Evolutionary conservation across 2,113 vertebrate genomes (phyloP).

Genomic region (Craseonycteris thonglongyai): DNA sequence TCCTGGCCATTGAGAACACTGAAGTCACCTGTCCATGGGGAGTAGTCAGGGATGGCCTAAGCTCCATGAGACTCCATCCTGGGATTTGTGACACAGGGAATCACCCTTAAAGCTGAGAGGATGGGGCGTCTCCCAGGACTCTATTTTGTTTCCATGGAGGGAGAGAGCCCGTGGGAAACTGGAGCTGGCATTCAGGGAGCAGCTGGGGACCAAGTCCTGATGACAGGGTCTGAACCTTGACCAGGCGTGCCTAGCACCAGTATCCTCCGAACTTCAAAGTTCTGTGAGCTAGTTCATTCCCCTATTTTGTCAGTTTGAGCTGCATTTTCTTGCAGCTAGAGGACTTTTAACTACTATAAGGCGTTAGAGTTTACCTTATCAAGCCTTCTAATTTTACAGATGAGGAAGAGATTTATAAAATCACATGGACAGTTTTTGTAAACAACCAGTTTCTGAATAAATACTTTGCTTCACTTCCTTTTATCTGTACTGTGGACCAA

Average conservation of each 20-base stretch:
- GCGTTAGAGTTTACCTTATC: neutral
- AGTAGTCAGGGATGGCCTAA: neutral
- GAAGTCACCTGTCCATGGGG: neutral
- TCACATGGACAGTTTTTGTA: neutral
- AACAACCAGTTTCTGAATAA: neutral
- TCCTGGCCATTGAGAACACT: neutral
- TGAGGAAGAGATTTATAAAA: neutral
- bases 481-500: conserved; percentile 2
- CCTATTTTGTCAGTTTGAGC: neutral
- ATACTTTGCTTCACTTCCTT: neutral
- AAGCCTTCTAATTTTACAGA: neutral
- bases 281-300: neutral
- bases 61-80: neutral
- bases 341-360: neutral
- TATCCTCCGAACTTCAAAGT: neutral
- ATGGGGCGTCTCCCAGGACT: no score
- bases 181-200: neutral
- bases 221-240: neutral
- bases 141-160: neutral
- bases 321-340: neutral
- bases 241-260: neutral
- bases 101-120: neutral
- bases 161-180: neutral
- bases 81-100: neutral
- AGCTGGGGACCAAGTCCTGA: neutral